A percentile compares a stretch with the other conserved stretches of the same genome.
Conservation (phyloP, 1,140 invertebrate genomes). For the Chlorops oryzae region DNA sequence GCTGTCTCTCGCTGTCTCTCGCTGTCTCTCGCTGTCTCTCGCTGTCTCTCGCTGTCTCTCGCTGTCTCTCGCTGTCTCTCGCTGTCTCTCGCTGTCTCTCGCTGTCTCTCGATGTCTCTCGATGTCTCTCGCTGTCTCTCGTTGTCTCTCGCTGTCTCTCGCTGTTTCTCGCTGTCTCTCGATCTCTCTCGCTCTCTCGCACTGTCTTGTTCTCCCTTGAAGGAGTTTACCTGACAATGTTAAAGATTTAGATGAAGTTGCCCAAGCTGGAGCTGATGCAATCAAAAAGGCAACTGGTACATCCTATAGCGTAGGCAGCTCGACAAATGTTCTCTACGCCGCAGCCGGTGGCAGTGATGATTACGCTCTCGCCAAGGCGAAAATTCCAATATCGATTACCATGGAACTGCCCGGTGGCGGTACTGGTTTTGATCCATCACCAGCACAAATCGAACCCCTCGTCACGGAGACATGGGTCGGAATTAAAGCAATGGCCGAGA, state of each 20-base stretch:
- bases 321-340: slow-evolving; percentile 54
- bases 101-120: no score
- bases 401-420: slow-evolving; percentile 65
- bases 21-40: no score
- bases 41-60: no score
- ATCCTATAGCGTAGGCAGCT: slow-evolving; percentile 58
- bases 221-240: no score
- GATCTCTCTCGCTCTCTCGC: no score
- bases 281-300: slow-evolving; percentile 49
- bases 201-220: slow-evolving; percentile 58
- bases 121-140: no score
- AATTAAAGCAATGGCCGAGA: slow-evolving; percentile 49
- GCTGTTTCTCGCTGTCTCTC: no score
- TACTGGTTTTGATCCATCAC: slow-evolving; percentile 58
- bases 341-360: slow-evolving; percentile 59
- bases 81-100: no score
- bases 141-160: no score
- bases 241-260: slow-evolving; percentile 46
- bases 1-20: no score
- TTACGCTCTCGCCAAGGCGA: slow-evolving; percentile 56
- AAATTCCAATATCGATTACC: slow-evolving; percentile 60
- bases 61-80: no score
- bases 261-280: slow-evolving; percentile 47
- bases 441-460: slow-evolving; percentile 54
- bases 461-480: slow-evolving; percentile 71